Evolutionary conservation across 2,113 vertebrate species (phyloP), one percentile per base, ranked within the genome.

Genomic region (Shinisaurus crocodilurus): DNA sequence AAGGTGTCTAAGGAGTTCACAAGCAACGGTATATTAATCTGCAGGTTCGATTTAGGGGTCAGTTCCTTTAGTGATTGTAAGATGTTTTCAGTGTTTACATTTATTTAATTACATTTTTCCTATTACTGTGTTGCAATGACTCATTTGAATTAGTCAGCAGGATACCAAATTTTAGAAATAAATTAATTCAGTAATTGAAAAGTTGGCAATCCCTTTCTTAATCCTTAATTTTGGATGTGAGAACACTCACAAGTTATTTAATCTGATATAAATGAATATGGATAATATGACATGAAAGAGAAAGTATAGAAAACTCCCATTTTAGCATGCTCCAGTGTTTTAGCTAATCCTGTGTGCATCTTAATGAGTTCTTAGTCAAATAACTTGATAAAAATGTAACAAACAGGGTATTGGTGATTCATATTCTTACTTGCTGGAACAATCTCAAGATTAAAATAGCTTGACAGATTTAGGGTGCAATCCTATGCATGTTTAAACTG

Each of bases 351-450:
- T 12, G 32, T 25, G 15, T 40, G 6, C 16, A 18, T 70, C 13
- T 67, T 4, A 74, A 79, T 63, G 34, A 32, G 16, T 87, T 45
- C 27, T 48, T 40, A 63, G 27, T 45, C 50, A 76, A 34, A 37
- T 76, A 57, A 87, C 29, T 43, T 76, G 85, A 87, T 87, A 40
- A 84, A n/a, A 84, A 37, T 63, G 57, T 65, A 83, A 65, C 82
- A 83, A 16, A 65, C n/a, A 77, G 3, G 29, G 12, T 48, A 40
- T 12, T 74, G 43, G 23, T 57, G 50, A 75, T 86, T 86, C n/a
- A 60, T n/a, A 3, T 86, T 27, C 40, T 34, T 74, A n/a, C 34
- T n/a, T 60, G 25, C 50, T 43, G 37, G 25, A 43, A 29, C 34
- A 25, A 48, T 48, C 40, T 79, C 77, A 85, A 60, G 70, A 40